Evolutionary conservation across 2,888 invertebrate genomes (phyloP).

Genomic region (Polymixis lichenea): DNA sequence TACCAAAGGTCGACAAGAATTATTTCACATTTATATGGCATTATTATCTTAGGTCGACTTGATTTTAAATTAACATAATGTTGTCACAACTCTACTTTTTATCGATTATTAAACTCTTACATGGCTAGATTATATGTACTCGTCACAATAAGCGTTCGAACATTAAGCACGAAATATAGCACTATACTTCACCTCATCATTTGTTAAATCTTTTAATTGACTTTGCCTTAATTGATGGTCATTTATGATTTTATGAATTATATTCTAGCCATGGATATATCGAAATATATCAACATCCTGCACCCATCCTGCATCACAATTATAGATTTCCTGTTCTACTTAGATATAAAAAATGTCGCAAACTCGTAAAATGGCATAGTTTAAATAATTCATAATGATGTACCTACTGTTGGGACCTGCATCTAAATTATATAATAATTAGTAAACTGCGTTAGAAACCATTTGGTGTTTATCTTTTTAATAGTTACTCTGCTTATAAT

Average conservation of each 20-base stretch:
- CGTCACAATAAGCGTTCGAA: conserved; percentile 30
- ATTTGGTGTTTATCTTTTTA: conserved; percentile 56
- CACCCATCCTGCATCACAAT: conserved; percentile 50
- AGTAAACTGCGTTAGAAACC: conserved; percentile 45
- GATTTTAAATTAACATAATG: conserved; percentile 50
- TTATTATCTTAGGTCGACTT: conserved; percentile 61
- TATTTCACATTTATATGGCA: conserved; percentile 70
- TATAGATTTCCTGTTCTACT: conserved; percentile 42
- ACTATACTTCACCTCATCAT: conserved; percentile 28
- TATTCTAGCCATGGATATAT: conserved; percentile 55
- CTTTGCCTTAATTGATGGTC: conserved; percentile 57
- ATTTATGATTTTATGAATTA: conserved; percentile 51
- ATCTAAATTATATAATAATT: conserved; percentile 33
- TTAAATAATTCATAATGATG: conserved; percentile 38
- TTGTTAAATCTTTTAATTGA: conserved; percentile 58
- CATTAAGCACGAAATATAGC: conserved; percentile 43
- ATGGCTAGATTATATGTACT: conserved; percentile 57
- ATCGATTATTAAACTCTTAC: conserved; percentile 54
- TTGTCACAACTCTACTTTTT: conserved; percentile 53
- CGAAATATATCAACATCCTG: conserved; percentile 46
- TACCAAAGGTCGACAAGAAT: conserved; percentile 57
- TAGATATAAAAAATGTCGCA: conserved; percentile 45
- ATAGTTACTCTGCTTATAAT: conserved; percentile 64
- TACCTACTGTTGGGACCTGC: conserved; percentile 14
- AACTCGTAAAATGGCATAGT: conserved; percentile 43